phyloP scores from a whole-genome alignment of 2,113 vertebrate genomes.

The Papio anubis region DNA sequence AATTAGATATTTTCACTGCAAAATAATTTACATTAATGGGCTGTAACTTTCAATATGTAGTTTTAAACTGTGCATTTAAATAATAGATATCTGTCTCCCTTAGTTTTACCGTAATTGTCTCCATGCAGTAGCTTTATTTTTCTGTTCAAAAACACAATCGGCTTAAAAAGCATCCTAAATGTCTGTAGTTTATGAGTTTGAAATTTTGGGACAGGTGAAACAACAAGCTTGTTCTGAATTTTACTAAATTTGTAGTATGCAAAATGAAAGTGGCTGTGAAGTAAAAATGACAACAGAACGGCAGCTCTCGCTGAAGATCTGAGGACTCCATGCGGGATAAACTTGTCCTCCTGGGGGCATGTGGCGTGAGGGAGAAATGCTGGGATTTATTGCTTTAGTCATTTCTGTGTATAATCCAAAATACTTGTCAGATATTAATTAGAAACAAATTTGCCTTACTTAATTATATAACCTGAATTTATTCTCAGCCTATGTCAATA shows the following conservation, averaged over 20 bases:
- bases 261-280: background rate
- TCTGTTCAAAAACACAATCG: constrained; percentile 47
- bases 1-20: constrained; percentile 80
- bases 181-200: background rate
- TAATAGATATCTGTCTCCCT: constrained; percentile 74
- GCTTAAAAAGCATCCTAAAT: constrained; percentile 15
- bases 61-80: constrained; percentile 71
- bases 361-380: fast-evolving
- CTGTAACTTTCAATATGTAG: constrained; percentile 71
- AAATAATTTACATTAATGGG: constrained; percentile 79
- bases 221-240: background rate
- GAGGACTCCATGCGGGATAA: fast-evolving
- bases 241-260: background rate
- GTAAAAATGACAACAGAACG: background rate
- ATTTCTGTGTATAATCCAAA: background rate
- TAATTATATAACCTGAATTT: background rate
- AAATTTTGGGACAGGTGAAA: background rate
- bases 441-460: background rate
- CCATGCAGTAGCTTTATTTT: constrained; percentile 53
- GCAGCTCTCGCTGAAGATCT: fast-evolving
- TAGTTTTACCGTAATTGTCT: constrained; percentile 77
- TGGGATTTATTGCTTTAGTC: background rate
- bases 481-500: background rate
- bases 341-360: background rate
- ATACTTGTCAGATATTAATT: background rate